Conservation (phyloP, 2,113 vertebrate genomes). For the Thinocorus orbignyianus region DNA sequence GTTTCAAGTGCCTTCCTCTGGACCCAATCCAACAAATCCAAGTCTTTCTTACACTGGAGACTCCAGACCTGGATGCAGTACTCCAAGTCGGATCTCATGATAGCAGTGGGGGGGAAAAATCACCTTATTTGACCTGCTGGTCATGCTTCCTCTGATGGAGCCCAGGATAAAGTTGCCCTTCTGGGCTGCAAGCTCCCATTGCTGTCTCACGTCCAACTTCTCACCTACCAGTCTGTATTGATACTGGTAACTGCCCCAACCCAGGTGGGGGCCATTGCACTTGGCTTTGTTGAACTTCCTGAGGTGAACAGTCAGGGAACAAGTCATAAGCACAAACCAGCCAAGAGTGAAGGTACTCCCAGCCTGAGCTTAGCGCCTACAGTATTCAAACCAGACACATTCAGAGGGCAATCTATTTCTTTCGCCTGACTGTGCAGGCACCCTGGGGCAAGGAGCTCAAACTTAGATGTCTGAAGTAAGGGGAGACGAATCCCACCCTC, state of each 20-base stretch:
- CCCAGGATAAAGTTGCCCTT: not conserved
- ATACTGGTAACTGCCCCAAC: not conserved
- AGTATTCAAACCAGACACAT: not conserved
- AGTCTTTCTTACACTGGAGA: too few relatives aligned
- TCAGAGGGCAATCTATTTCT: constrained; percentile 18
- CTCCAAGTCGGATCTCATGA: not conserved
- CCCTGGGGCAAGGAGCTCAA: constrained; percentile 46
- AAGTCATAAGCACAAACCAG: not conserved
- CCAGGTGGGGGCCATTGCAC: not conserved
- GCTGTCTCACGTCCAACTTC: rapidly evolving
- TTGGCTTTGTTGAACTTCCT: not conserved
- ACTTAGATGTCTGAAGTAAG: constrained; percentile 45
- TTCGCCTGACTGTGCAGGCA: not conserved
- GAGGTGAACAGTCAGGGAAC: not conserved
- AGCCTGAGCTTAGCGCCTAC: not conserved
- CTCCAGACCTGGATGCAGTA: rapidly evolving
- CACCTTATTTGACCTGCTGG: not conserved
- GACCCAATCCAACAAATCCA: not conserved
- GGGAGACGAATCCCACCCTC: constrained; percentile 32
- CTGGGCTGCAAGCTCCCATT: not conserved
- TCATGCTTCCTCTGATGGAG: rapidly evolving
- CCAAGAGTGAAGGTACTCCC: not conserved
- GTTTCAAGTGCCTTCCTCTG: not conserved
- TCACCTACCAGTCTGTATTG: not conserved
- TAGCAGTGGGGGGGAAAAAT: not conserved